Evolutionary conservation across 2,888 invertebrate species (phyloP).

Genomic region (Cephus spinipes): DNA sequence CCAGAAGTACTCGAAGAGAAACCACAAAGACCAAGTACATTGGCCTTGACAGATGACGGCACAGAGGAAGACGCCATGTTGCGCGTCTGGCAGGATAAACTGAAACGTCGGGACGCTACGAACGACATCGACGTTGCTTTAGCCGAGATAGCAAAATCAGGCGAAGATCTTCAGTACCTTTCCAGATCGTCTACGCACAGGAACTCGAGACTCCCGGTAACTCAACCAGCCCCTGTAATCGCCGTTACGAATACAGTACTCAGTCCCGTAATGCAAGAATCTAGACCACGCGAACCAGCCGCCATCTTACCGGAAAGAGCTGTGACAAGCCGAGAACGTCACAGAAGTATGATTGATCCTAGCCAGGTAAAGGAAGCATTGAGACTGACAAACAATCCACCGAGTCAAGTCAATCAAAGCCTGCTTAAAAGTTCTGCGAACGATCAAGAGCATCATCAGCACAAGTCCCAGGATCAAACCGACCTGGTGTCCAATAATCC

Average conservation of each 20-base stretch:
- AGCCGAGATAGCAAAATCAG: slow-evolving; percentile 62
- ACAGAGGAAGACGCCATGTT: slow-evolving; percentile 64
- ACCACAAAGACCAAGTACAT: slow-evolving; percentile 52
- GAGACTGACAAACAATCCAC: slow-evolving; percentile 52
- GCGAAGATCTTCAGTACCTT: slow-evolving; percentile 64
- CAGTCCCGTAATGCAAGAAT: slow-evolving; percentile 65
- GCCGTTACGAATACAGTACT: slow-evolving; percentile 63
- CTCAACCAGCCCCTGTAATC: slow-evolving; percentile 55
- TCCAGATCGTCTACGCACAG: slow-evolving; percentile 62
- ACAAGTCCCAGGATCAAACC: slow-evolving; percentile 35
- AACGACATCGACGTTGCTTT: slow-evolving; percentile 60
- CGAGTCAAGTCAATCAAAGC: slow-evolving; percentile 47
- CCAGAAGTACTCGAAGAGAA: slow-evolving; percentile 72
- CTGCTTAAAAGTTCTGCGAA: not conserved
- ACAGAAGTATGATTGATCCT: slow-evolving; percentile 67
- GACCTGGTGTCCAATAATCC: not conserved
- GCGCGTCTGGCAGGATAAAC: slow-evolving; percentile 78
- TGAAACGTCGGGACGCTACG: slow-evolving; percentile 68
- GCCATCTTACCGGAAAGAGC: slow-evolving; percentile 58
- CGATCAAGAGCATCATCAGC: not conserved
- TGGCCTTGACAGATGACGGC: slow-evolving; percentile 43
- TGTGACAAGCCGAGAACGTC: slow-evolving; percentile 62
- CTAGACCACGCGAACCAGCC: slow-evolving; percentile 55
- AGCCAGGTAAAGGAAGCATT: slow-evolving; percentile 62
- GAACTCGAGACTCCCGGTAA: slow-evolving; percentile 49